Evolutionary conservation across 2,888 invertebrate species (phyloP).

Genomic region (Cyaniris semiargus): DNA sequence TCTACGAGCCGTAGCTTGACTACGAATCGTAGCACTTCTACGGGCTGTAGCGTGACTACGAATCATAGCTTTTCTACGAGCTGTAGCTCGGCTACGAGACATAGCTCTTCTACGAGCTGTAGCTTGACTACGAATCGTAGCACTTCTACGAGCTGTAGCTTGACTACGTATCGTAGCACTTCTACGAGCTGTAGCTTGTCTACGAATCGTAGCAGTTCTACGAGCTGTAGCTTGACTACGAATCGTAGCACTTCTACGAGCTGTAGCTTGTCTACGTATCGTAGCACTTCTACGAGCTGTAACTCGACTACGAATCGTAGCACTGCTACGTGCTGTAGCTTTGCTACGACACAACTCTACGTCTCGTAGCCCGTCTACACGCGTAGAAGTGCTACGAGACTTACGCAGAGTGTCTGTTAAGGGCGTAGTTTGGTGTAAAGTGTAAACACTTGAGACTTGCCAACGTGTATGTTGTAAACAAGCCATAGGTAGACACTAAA

Average conservation of each 20-base stretch:
- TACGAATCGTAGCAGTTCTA: background rate
- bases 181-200: background rate
- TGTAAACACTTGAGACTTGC: conserved; percentile 1
- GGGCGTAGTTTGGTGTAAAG: background rate
- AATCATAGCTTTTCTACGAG: background rate
- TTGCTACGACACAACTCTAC: background rate
- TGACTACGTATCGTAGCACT: background rate
- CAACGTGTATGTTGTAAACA: too few species aligned
- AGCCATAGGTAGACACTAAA: too few species aligned
- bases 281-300: background rate
- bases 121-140: background rate
- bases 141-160: background rate
- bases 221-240: too few species aligned
- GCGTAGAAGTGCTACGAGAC: background rate
- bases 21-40: background rate
- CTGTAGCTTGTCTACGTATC: background rate
- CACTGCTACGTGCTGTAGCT: background rate
- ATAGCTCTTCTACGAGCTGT: background rate
- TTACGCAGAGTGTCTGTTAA: background rate
- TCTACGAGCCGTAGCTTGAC: background rate
- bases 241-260: background rate
- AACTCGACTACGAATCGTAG: background rate
- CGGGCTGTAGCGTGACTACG: background rate
- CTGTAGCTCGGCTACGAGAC: background rate
- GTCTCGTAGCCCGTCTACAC: background rate